Conservation (phyloP, 2,888 invertebrate species). For the Frankliniella intonsa region DNA sequence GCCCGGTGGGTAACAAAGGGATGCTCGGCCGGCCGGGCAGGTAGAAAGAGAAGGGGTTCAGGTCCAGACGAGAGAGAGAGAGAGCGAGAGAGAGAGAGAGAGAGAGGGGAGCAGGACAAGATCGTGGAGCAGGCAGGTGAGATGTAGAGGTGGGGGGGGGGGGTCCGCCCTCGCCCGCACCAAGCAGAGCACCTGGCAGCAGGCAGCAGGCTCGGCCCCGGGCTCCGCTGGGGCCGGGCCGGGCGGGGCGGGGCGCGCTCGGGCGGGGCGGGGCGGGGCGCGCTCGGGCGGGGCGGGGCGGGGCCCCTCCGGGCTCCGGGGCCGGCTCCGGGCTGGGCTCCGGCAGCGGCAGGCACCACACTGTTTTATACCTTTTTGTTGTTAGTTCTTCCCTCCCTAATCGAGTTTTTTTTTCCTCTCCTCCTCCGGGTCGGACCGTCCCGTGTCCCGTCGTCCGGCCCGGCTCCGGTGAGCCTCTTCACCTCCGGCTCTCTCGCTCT, state of each 20-base stretch:
- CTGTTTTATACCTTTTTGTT: constrained; percentile 23
- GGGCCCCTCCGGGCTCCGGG: background rate
- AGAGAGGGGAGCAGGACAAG: background rate
- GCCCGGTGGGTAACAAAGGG: constrained; percentile 10
- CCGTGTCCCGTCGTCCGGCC: too few relatives aligned
- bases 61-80: too few relatives aligned
- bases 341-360: constrained; percentile 6
- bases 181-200: background rate
- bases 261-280: background rate
- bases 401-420: background rate
- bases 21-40: background rate
- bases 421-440: too few relatives aligned
- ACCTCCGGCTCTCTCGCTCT: too few relatives aligned
- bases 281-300: background rate
- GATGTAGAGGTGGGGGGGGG: background rate
- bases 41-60: too few relatives aligned
- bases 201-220: too few relatives aligned
- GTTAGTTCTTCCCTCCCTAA: background rate
- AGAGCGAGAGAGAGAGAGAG: background rate
- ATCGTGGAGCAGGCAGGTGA: background rate
- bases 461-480: too few relatives aligned
- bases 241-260: background rate
- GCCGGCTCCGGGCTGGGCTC: background rate
- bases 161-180: background rate
- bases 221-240: background rate